phyloP scores from a whole-genome alignment of 2,888 invertebrate genomes.

The Emmelina monodactyla region DNA sequence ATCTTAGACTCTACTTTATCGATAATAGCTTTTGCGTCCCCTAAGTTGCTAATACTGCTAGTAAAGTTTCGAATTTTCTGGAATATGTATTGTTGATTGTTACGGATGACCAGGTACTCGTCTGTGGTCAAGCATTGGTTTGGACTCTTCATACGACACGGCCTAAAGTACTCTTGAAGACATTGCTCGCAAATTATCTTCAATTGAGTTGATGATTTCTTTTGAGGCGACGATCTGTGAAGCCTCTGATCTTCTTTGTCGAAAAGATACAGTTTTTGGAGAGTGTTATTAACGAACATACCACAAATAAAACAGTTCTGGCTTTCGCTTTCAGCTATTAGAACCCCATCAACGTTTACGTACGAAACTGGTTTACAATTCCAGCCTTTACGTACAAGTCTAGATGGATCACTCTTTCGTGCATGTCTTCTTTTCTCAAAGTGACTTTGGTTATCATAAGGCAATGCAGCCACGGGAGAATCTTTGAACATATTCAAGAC shows the following conservation, averaged over 20 bases:
- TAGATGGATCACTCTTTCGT: constrained; percentile 47
- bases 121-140: constrained; percentile 41
- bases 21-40: constrained; percentile 7
- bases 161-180: constrained; percentile 39
- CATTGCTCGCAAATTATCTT: constrained; percentile 50
- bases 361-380: constrained; percentile 25
- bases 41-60: constrained; percentile 10
- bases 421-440: constrained; percentile 40
- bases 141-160: constrained; percentile 38
- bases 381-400: constrained; percentile 34
- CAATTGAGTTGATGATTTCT: constrained; percentile 36
- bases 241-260: constrained; percentile 54
- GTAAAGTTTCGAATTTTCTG: constrained; percentile 34
- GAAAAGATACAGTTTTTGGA: constrained; percentile 47
- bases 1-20: constrained; percentile 17
- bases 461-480: constrained; percentile 44
- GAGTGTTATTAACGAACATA: constrained; percentile 31
- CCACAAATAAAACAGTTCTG: constrained; percentile 48
- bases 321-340: constrained; percentile 32
- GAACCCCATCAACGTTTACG: constrained; percentile 32
- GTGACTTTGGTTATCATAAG: constrained; percentile 30
- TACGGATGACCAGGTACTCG: constrained; percentile 49
- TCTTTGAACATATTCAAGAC: constrained; percentile 56
- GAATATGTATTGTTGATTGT: constrained; percentile 55
- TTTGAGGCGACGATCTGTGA: constrained; percentile 42